Percentiles rank a stretch among this genome's conserved stretches.
These are phyloP conservation scores for Heterotilapia buettikoferi DNA, from an alignment of 2,113 vertebrate species.

Conservation along the genomic window DNA sequence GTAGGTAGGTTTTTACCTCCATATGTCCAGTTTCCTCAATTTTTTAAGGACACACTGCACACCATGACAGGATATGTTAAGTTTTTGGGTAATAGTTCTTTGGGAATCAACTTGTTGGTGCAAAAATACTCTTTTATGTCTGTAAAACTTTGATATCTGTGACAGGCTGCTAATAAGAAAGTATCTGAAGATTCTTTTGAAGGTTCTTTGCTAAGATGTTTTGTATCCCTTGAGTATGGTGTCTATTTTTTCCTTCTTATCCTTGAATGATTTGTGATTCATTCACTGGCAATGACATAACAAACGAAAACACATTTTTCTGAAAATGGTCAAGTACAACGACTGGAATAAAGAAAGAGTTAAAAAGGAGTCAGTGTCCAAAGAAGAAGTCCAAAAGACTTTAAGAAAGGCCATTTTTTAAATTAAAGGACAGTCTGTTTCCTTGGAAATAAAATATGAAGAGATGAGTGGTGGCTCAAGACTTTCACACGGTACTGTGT, in stretches of 20 bases:
- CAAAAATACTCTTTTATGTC: background rate
- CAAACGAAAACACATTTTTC: background rate
- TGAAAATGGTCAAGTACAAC: background rate
- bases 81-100: background rate
- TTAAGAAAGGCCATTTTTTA: background rate
- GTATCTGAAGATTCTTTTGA: background rate
- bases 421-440: background rate
- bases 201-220: background rate
- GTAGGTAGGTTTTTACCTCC: background rate
- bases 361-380: background rate
- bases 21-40: background rate
- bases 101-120: background rate
- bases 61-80: background rate
- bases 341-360: background rate
- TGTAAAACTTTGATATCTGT: background rate
- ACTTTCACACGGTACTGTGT: fast-evolving
- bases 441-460: background rate
- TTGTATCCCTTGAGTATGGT: background rate
- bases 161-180: background rate
- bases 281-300: background rate
- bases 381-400: background rate
- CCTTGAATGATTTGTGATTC: background rate
- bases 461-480: background rate
- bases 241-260: background rate
- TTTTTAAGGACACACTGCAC: background rate